Evolutionary conservation across 2,888 invertebrate genomes (phyloP).

Genomic region (Ischnura elegans): DNA sequence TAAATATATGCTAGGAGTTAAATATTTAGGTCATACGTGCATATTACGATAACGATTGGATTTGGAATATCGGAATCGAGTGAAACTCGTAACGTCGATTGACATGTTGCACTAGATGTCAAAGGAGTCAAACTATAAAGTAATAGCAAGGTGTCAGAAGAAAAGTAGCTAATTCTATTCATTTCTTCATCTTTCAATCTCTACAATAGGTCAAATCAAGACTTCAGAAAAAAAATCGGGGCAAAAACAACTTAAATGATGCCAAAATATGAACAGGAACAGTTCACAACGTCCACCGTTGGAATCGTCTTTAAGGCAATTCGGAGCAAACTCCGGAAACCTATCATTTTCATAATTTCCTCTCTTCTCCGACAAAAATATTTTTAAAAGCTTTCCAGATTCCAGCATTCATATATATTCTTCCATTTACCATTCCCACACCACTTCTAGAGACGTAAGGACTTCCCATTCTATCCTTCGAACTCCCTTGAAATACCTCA

Average conservation of each 20-base stretch:
- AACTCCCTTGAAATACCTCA: background rate
- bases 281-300: background rate
- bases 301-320: background rate
- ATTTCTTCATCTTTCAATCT: background rate
- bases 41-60: no score
- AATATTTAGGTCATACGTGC: no score
- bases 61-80: no score
- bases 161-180: background rate
- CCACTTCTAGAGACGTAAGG: background rate
- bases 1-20: no score
- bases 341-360: slow-evolving; percentile 31
- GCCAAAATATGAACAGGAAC: background rate
- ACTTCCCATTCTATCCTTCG: slow-evolving; percentile 45
- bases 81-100: no score
- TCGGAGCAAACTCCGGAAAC: slow-evolving; percentile 8
- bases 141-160: background rate
- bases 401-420: background rate
- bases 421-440: background rate
- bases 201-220: background rate
- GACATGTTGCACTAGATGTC: background rate
- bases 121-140: background rate
- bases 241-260: background rate
- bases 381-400: slow-evolving; percentile 20
- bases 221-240: background rate
- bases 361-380: slow-evolving; percentile 1